These are phyloP conservation scores for Temnothorax nylanderi DNA, from an alignment of 1,140 invertebrate species.

Conservation along the genomic window DNA sequence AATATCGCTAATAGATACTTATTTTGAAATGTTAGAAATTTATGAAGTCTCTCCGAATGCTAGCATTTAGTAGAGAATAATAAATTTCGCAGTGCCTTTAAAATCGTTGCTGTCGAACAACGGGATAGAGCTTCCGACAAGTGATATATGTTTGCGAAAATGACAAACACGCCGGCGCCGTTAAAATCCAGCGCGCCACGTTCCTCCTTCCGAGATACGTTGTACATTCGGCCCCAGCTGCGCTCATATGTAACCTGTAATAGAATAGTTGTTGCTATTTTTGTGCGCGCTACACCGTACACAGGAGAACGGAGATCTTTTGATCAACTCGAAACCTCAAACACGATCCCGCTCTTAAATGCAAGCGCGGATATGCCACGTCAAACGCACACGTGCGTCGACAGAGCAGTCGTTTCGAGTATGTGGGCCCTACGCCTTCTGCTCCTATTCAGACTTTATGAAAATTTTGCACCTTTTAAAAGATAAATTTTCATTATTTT, in stretches of 20 bases:
- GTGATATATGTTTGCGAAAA: constrained; percentile 60
- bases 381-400: constrained; percentile 56
- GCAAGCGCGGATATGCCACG: constrained; percentile 52
- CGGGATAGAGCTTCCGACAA: constrained; percentile 48
- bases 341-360: constrained; percentile 57
- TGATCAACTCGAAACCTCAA: constrained; percentile 66
- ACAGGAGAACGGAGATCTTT: constrained; percentile 56
- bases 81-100: constrained; percentile 38
- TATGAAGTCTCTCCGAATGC: not conserved
- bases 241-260: constrained; percentile 61
- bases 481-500: not conserved
- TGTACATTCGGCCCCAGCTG: constrained; percentile 46
- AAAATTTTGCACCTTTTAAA: not conserved
- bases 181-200: constrained; percentile 43
- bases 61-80: constrained; percentile 26
- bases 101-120: constrained; percentile 54
- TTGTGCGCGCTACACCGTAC: constrained; percentile 46
- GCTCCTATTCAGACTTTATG: not conserved
- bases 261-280: constrained; percentile 59
- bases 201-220: constrained; percentile 51
- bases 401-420: constrained; percentile 22
- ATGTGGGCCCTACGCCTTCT: constrained; percentile 2
- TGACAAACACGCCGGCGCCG: constrained; percentile 53
- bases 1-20: constrained; percentile 13
- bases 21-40: constrained; percentile 8